phyloP scores from a whole-genome alignment of 2,888 invertebrate genomes.

The Atrina japonica region DNA sequence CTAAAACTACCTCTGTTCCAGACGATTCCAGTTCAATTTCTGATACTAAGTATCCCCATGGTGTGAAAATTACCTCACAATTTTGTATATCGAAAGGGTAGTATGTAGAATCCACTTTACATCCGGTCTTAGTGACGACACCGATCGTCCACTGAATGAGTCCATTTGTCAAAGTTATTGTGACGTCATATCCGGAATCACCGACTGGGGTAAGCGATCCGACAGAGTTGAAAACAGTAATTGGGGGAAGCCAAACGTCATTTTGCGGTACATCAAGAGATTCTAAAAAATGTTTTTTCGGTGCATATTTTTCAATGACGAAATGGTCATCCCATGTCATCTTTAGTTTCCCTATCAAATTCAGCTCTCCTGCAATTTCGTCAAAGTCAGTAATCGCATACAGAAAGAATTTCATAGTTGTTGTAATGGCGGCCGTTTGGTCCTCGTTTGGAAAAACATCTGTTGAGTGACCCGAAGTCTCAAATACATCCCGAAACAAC shows the following conservation, averaged over 20 bases:
- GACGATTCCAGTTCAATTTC: slow-evolving; percentile 28
- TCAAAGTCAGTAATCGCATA: slow-evolving; percentile 41
- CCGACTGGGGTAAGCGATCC: slow-evolving; percentile 29
- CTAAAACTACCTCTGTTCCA: slow-evolving; percentile 15
- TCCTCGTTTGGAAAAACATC: slow-evolving; percentile 24
- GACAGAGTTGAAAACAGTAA: slow-evolving; percentile 43
- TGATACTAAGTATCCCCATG: slow-evolving; percentile 31
- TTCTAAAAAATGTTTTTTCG: slow-evolving; percentile 31
- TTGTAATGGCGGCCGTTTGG: slow-evolving; percentile 27
- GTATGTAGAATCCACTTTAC: slow-evolving; percentile 33
- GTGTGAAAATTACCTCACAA: slow-evolving; percentile 37
- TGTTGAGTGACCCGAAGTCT: slow-evolving; percentile 23
- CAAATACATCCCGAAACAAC: slow-evolving; percentile 35
- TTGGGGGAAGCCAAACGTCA: slow-evolving; percentile 41
- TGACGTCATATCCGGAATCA: slow-evolving; percentile 31
- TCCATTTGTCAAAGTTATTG: slow-evolving; percentile 33
- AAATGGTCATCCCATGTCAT: slow-evolving; percentile 37
- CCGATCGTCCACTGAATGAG: slow-evolving; percentile 32
- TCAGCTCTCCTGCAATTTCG: slow-evolving; percentile 38
- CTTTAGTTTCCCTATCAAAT: slow-evolving; percentile 30
- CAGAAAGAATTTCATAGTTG: slow-evolving; percentile 32
- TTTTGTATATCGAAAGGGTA: slow-evolving; percentile 42
- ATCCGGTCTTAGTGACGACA: slow-evolving; percentile 36
- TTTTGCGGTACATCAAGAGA: slow-evolving; percentile 33
- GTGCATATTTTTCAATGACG: slow-evolving; percentile 33